These are phyloP conservation scores for Amyelois transitella DNA, from an alignment of 1,140 invertebrate species.

Conservation along the genomic window DNA sequence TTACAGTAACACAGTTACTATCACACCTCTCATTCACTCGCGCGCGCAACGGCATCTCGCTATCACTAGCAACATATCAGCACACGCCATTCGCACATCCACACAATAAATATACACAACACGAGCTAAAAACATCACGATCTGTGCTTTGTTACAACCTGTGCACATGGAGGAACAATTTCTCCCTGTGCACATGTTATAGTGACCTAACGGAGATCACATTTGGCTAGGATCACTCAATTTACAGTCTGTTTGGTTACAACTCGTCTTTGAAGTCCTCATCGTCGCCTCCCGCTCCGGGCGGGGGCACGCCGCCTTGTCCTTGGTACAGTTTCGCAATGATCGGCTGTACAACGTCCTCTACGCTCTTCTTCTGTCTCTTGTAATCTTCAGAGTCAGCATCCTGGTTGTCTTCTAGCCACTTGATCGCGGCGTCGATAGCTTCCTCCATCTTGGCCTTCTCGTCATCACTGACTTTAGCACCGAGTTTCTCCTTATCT, in stretches of 20 bases:
- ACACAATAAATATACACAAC: slow-evolving; percentile 69
- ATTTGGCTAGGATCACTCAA: slow-evolving; percentile 52
- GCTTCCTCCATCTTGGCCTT: slow-evolving; percentile 97
- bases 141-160: slow-evolving; percentile 37
- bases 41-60: slow-evolving; percentile 26
- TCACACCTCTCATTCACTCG: slow-evolving; percentile 18
- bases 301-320: slow-evolving; percentile 83
- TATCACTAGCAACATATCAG: slow-evolving; percentile 24
- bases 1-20: slow-evolving; percentile 28
- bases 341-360: slow-evolving; percentile 97
- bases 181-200: slow-evolving; percentile 20
- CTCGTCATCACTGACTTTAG: slow-evolving; percentile 92
- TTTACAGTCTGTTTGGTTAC: slow-evolving; percentile 76
- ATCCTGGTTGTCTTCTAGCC: slow-evolving; percentile 97
- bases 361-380: slow-evolving; percentile 97
- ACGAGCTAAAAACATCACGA: slow-evolving; percentile 49
- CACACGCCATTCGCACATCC: slow-evolving; percentile 27
- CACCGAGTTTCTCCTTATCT: slow-evolving; percentile 98
- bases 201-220: slow-evolving; percentile 45
- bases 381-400: slow-evolving; percentile 96
- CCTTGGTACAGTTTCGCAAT: slow-evolving; percentile 97
- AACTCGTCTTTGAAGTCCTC: slow-evolving; percentile 92
- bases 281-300: slow-evolving; percentile 80
- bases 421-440: slow-evolving; percentile 98
- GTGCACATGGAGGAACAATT: slow-evolving; percentile 17